Evolutionary conservation across 92 coral and sea anemone species (phyloP), one percentile per base, ranked within the genome.

Genomic region (Nematostella vectensis): DNA sequence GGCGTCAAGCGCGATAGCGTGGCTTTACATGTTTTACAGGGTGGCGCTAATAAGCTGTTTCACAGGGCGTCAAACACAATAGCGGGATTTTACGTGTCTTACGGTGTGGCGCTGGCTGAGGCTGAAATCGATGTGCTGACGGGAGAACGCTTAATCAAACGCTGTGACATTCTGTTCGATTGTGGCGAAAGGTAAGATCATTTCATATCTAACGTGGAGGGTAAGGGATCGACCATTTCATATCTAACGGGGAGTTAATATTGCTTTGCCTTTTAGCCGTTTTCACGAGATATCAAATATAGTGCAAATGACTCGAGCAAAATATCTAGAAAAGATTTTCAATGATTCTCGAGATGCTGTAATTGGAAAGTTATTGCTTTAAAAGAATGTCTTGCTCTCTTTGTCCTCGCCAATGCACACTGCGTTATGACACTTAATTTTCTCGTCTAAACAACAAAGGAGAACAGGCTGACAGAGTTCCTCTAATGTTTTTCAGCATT

Each of bases 81-180:
- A 1, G 47, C 70, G 10, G 61, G 53, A 13, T 6, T 6, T 9
- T 76, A 76, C 33, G 65, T 55, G 17, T 25, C 67, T 18, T 76
- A 68, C 27, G 82, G 82, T 20, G 76, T 76, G 3, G 51, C 63
- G n/a, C 68, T 76, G 9, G 18, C 82, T 12, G 82, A 76, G 50
- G 82, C 71, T 13, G 82, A 76, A 42, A 76, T 76, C 52, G 82
- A 76, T 61, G 49, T 76, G 24, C 39, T 76, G 39, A 76, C 82
- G 15, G 82, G 82, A 2, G 76, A 76, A 60, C 44, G 82, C 17
- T 53, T 57, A 21, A 55, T 76, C 38, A 27, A 61, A 43, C 54
- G 82, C 47, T 61, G 68, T 26, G 82, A 76, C 61, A 76, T 76
- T 29, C 59, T 68, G 48, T 54, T 52, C 29, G 82, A 76, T 63